These are phyloP conservation scores for Zeugodacus cucurbitae DNA, from an alignment of 1,140 invertebrate species.

Conservation along the genomic window DNA sequence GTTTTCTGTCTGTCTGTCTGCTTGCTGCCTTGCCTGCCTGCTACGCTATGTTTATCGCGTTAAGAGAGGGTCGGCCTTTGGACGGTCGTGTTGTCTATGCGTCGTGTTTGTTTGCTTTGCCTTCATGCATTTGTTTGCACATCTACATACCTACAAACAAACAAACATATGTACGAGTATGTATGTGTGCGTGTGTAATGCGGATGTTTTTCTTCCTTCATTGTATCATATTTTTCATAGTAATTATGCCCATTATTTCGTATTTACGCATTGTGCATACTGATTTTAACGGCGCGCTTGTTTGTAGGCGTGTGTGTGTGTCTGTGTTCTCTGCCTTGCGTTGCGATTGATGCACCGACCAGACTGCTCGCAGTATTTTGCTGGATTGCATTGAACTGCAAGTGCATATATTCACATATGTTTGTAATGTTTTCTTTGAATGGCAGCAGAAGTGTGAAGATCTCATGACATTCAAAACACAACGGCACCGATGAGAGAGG, in stretches of 20 bases:
- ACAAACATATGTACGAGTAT: too few relatives aligned
- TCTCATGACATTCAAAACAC: not conserved
- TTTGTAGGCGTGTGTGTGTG: not conserved
- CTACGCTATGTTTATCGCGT: too few relatives aligned
- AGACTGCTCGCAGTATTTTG: not conserved
- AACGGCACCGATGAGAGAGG: not conserved
- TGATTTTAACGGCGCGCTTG: not conserved
- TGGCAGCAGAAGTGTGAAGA: not conserved
- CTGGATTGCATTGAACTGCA: not conserved
- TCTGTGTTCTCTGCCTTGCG: not conserved
- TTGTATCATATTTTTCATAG: conserved; percentile 40
- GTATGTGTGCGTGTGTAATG: not conserved
- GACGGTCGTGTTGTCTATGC: not conserved
- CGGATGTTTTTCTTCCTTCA: conserved; percentile 38
- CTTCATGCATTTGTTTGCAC: not conserved
- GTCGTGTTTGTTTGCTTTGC: conserved; percentile 7
- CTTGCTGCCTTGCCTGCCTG: too few relatives aligned
- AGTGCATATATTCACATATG: not conserved
- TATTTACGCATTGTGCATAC: conserved; percentile 10
- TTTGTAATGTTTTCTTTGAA: not conserved
- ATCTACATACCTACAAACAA: not conserved
- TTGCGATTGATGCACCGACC: not conserved
- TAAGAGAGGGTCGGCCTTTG: not conserved
- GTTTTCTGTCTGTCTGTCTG: not conserved
- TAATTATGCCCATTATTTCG: conserved; percentile 39